Evolutionary conservation across 2,888 invertebrate species (phyloP).

Genomic region (Ophion ventricosus): DNA sequence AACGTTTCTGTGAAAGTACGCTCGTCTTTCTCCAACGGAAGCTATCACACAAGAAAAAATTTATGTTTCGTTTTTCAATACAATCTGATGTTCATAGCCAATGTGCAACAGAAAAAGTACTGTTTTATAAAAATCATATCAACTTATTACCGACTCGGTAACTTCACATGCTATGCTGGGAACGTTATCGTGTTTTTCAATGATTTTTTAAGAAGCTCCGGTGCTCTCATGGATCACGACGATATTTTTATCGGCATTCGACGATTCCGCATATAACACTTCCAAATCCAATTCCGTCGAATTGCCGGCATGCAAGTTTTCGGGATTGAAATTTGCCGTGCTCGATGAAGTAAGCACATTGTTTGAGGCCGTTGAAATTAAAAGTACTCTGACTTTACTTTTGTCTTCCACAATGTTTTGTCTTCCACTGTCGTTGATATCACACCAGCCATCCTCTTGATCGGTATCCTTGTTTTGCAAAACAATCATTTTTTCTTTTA

Average conservation of each 20-base stretch:
- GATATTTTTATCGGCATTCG: background rate
- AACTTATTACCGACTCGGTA: too few relatives aligned
- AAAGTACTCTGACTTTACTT: conserved; percentile 2
- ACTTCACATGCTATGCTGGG: too few relatives aligned
- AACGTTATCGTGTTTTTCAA: too few relatives aligned
- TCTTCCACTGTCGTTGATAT: conserved; percentile 23
- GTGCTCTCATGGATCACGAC: too few relatives aligned
- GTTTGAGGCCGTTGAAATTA: background rate
- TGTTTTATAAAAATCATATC: too few relatives aligned
- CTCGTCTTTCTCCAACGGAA: too few relatives aligned
- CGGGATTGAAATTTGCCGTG: background rate
- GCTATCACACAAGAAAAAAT: too few relatives aligned
- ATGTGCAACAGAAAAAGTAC: too few relatives aligned
- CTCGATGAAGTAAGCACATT: background rate
- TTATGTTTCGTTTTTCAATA: too few relatives aligned
- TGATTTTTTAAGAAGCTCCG: too few relatives aligned
- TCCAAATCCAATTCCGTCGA: conserved; percentile 14
- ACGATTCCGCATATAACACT: conserved; percentile 1
- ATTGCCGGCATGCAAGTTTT: background rate
- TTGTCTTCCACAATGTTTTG: conserved; percentile 1
- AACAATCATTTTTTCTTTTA: conserved; percentile 21
- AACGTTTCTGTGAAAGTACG: too few relatives aligned
- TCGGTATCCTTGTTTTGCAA: conserved; percentile 12
- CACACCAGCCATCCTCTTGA: conserved; percentile 3
- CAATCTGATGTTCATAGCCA: too few relatives aligned